Percentiles rank a stretch among this genome's conserved stretches.
Evolutionary conservation across 2,797 vertebrate genomes (phyloP).

Genomic region (Poeciliopsis gracilis): DNA sequence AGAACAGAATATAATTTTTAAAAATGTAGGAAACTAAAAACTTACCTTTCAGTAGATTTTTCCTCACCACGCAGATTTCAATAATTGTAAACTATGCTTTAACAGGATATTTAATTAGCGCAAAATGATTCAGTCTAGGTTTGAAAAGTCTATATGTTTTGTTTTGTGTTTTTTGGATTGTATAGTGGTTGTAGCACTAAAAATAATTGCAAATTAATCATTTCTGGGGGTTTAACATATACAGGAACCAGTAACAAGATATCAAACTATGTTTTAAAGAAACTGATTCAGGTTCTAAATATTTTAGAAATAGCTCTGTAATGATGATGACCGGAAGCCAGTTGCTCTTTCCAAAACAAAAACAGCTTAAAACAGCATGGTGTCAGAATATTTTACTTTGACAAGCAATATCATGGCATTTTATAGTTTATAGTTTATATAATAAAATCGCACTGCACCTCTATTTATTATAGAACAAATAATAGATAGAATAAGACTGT

Average conservation of each 20-base stretch:
- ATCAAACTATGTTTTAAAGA: background rate
- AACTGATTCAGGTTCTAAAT: background rate
- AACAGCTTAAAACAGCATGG: background rate
- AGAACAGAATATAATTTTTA: background rate
- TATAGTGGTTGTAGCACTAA: background rate
- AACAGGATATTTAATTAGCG: background rate
- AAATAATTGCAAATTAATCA: background rate
- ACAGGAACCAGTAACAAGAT: background rate
- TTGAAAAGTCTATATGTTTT: background rate
- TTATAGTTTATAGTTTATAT: background rate
- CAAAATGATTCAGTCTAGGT: background rate
- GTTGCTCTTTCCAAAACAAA: background rate
- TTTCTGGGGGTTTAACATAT: background rate
- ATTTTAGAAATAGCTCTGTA: background rate
- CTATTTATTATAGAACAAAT: no score
- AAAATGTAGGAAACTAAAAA: background rate
- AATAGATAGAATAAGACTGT: background rate
- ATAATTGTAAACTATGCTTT: background rate
- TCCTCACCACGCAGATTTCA: background rate
- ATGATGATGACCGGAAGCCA: background rate
- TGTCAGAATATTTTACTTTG: background rate
- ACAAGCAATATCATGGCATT: background rate
- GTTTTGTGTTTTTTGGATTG: background rate
- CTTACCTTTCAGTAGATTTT: background rate
- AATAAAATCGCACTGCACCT: background rate